Evolutionary conservation across 2,797 vertebrate genomes (phyloP).

Genomic region (Danio tinwini): DNA sequence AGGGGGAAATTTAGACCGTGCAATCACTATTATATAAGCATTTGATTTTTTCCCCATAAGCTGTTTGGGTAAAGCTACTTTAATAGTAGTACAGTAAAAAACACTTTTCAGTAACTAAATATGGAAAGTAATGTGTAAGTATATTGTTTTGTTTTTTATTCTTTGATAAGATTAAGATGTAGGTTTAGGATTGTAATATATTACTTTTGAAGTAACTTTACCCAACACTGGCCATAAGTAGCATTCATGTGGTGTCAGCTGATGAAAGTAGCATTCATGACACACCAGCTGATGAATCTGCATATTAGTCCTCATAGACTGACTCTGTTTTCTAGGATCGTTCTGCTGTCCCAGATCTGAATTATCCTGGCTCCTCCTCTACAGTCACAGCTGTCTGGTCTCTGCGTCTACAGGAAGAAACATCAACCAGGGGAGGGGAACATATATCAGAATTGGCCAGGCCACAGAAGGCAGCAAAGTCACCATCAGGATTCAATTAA

Average conservation of each 20-base stretch:
- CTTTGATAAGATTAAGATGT: too few relatives aligned
- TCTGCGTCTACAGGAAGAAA: conserved; percentile 19
- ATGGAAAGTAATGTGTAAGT: too few relatives aligned
- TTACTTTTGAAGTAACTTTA: too few relatives aligned
- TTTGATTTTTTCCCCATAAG: too few relatives aligned
- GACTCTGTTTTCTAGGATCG: background rate
- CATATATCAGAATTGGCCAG: conserved; percentile 11
- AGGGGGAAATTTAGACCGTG: background rate
- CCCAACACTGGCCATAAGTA: background rate
- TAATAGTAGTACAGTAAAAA: too few relatives aligned
- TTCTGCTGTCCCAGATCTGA: conserved; percentile 14
- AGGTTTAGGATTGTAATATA: too few relatives aligned
- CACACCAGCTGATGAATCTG: background rate
- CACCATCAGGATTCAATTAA: conserved; percentile 59
- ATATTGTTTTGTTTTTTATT: too few relatives aligned
- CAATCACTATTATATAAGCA: background rate
- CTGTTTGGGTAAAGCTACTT: too few relatives aligned
- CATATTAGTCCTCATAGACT: background rate
- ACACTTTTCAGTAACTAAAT: too few relatives aligned
- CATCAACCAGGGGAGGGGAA: conserved; percentile 7
- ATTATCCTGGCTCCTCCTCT: conserved; percentile 5
- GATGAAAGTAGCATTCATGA: background rate
- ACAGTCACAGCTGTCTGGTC: conserved; percentile 30
- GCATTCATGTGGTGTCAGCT: background rate
- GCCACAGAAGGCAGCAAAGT: conserved; percentile 20